Base-by-base conservation (phyloP, 2,888 invertebrate species). In the Bedellia somnulentella region DNA sequence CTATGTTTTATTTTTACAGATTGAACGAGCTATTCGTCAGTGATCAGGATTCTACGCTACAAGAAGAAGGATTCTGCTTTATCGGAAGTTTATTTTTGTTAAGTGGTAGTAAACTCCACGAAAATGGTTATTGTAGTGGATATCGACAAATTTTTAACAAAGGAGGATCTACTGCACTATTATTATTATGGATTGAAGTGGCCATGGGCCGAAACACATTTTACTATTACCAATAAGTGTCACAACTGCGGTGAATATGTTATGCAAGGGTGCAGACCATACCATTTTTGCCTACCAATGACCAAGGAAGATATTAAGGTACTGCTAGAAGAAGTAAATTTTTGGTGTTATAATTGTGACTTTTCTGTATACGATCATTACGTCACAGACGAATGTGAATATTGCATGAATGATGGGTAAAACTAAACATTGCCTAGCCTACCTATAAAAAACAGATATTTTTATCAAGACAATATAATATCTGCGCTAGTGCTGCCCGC, bases 291-390 rank as follows among this genome's bases (percentile, higher is more conserved):
- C 21, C 22, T 15, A 13, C 11, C 29, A 5, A 29, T 29, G 29
- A 29, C 13, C 22, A 29, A 14, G 14, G 12, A 5, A 22, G 29
- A 29, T 23, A 18, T 29, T 29, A 12, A 13, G 5, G 11, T 15
- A 9, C 22, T 21, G 22, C 11, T 29, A 29, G 14, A 14, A 22
- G 5, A 9, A 15, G n/a, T 9, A 6, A 13, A 12, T 22, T 29
- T 29, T 29, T 29, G 29, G 29, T 29, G 21, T 16, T 12, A n/a
- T 21, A 13, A 29, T 29, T 29, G 29, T 15, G 22, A 29, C 12
- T 23, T 29, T 8, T 28, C 5, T 6, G 9, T 28, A 10, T 28
- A 28, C 18, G 28, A 28, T 28, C 28, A 28, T 28, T 28, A 11
- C 18, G 11, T 21, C n/a, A 11, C 18, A 28, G 28, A 18, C 11